Conservation (phyloP, 1,140 invertebrate species). For the Mercenaria mercenaria region DNA sequence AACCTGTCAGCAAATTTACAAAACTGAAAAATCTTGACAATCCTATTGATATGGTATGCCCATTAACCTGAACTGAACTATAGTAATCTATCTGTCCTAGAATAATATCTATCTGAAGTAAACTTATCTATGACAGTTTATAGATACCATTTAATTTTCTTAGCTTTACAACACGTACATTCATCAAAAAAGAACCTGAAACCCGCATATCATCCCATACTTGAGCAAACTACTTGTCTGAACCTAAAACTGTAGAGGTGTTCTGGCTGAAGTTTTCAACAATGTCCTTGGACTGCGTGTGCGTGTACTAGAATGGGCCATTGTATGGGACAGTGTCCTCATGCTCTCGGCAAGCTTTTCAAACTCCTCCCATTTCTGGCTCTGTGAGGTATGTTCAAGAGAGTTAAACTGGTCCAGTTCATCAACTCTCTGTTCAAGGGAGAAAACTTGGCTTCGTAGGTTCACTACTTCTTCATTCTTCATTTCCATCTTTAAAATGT, state of each 20-base stretch:
- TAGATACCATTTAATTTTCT: no score
- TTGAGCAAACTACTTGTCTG: no score
- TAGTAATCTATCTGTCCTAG: no score
- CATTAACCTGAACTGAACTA: no score
- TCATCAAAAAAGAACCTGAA: no score
- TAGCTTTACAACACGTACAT: no score
- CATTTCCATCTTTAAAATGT: constrained; percentile 73
- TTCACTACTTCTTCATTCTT: constrained; percentile 75
- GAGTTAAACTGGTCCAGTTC: constrained; percentile 80
- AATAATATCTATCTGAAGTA: no score
- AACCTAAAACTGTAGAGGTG: constrained; percentile 43
- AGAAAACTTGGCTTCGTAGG: constrained; percentile 68
- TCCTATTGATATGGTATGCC: no score
- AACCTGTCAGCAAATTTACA: no score
- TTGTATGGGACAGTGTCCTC: constrained; percentile 82
- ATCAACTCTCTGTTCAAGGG: constrained; percentile 73
- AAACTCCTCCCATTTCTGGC: constrained; percentile 85
- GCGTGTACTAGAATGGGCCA: constrained; percentile 71
- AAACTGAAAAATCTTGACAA: no score
- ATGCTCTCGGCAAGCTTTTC: constrained; percentile 85
- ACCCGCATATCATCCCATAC: no score
- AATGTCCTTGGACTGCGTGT: constrained; percentile 29
- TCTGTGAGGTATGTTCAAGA: constrained; percentile 81
- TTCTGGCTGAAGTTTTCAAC: background rate
- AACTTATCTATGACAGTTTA: no score